Percentiles rank a stretch among this genome's conserved stretches.
Conservation (phyloP, 1,140 invertebrate species). For the Polypedilum vanderplanki region DNA sequence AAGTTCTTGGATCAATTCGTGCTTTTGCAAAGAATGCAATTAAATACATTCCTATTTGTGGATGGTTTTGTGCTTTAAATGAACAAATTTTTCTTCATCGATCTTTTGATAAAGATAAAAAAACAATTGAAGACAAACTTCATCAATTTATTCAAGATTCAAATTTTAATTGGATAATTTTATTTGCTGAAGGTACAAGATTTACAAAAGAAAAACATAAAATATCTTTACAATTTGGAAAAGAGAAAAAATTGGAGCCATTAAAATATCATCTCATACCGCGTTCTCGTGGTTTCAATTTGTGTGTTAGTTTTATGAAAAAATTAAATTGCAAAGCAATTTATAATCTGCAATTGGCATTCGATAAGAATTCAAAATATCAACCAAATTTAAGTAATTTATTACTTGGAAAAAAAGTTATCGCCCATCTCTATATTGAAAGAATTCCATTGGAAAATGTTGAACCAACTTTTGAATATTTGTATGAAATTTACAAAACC, state of each 20-base stretch:
- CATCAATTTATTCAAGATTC: not conserved
- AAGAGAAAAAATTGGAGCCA: not conserved
- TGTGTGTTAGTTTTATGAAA: not conserved
- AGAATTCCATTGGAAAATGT: not conserved
- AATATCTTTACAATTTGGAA: not conserved
- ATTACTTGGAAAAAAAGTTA: not conserved
- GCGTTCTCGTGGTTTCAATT: not conserved
- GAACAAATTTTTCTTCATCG: not conserved
- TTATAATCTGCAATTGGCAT: not conserved
- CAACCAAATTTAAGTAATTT: not conserved
- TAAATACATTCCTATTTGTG: not conserved
- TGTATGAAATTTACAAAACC: not conserved
- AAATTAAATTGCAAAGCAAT: not conserved
- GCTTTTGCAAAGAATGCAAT: not conserved
- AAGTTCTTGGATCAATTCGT: not conserved
- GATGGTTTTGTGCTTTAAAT: not conserved
- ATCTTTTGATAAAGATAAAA: not conserved
- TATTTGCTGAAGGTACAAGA: not conserved
- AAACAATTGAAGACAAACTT: not conserved
- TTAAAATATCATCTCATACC: not conserved
- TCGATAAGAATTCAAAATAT: not conserved
- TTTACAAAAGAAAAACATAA: constrained; percentile 15
- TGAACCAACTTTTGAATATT: not conserved
- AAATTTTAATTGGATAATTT: not conserved
- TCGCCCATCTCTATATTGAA: constrained; percentile 15